These are phyloP conservation scores for Peromyscus leucopus DNA, from an alignment of 2,113 vertebrate species.

Conservation along the genomic window DNA sequence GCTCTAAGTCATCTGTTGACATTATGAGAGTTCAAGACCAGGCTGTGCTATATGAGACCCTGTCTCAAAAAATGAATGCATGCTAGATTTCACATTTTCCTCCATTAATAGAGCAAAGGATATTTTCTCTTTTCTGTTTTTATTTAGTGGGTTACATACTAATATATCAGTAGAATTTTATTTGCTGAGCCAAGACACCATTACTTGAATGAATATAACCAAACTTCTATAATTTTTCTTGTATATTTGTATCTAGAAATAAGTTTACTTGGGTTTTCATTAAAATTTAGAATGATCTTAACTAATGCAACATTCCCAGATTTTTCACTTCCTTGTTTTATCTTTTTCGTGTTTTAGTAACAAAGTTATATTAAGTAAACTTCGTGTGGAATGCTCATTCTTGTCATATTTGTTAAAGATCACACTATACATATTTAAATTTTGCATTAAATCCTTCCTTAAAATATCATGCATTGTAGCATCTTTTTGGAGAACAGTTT, in stretches of 20 bases:
- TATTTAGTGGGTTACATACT: neutral
- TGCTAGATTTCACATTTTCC: neutral
- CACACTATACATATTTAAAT: neutral
- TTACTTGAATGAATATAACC: neutral
- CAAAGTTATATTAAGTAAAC: neutral
- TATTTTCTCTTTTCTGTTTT: neutral
- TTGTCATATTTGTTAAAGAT: neutral
- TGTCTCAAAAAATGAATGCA: neutral
- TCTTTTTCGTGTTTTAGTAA: neutral
- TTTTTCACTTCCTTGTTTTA: neutral
- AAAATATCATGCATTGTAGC: too few relatives aligned
- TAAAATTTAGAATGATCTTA: neutral
- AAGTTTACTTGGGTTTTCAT: neutral
- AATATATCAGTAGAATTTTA: neutral
- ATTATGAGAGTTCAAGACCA: neutral
- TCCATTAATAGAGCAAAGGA: too few relatives aligned
- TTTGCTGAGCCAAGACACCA: neutral
- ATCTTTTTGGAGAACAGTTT: too few relatives aligned
- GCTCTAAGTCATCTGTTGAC: neutral
- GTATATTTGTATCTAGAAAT: neutral
- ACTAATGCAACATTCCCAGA: neutral
- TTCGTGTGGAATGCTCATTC: neutral
- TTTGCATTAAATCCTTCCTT: too few relatives aligned
- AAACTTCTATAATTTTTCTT: neutral
- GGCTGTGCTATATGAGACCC: neutral